A percentile compares a stretch with the other conserved stretches of the same genome.
phyloP scores from a whole-genome alignment of 2,888 invertebrate genomes.

The Laothoe populi region DNA sequence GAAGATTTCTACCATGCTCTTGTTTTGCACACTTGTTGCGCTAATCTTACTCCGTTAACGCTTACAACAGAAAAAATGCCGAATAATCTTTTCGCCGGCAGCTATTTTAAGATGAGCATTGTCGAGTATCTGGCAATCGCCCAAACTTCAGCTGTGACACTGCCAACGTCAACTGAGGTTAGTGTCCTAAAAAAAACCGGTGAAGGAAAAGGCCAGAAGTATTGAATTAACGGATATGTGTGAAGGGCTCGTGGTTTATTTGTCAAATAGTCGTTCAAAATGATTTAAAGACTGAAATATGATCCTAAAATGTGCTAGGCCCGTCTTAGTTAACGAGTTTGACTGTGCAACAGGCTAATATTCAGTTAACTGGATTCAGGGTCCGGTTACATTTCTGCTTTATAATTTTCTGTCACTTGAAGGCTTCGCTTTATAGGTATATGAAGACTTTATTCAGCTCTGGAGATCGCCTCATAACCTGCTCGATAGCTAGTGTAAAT shows the following conservation, averaged over 20 bases:
- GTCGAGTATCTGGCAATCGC: slow-evolving; percentile 75
- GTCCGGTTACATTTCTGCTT: too few relatives aligned
- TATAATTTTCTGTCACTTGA: too few relatives aligned
- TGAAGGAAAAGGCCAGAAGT: slow-evolving; percentile 56
- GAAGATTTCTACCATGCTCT: not conserved
- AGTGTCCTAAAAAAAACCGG: slow-evolving; percentile 73
- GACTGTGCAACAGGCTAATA: not conserved
- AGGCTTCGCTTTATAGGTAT: too few relatives aligned
- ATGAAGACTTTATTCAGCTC: too few relatives aligned
- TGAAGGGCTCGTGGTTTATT: slow-evolving; percentile 2
- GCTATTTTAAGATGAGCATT: slow-evolving; percentile 77
- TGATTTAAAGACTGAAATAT: not conserved
- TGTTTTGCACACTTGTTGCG: not conserved
- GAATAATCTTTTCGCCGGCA: slow-evolving; percentile 61
- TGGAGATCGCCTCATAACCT: too few relatives aligned
- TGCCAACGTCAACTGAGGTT: slow-evolving; percentile 81
- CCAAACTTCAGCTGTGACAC: slow-evolving; percentile 72
- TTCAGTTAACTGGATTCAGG: too few relatives aligned
- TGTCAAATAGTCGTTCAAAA: not conserved
- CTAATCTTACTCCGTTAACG: slow-evolving; percentile 6
- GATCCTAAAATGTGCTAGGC: not conserved
- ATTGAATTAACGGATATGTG: slow-evolving; percentile 27
- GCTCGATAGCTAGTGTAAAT: too few relatives aligned
- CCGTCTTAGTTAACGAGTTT: not conserved
- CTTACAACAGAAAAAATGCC: slow-evolving; percentile 60